Percentiles rank a stretch among this genome's conserved stretches.
Evolutionary conservation across 2,888 invertebrate genomes (phyloP).

Genomic region (Trypoxylon attenuatum): DNA sequence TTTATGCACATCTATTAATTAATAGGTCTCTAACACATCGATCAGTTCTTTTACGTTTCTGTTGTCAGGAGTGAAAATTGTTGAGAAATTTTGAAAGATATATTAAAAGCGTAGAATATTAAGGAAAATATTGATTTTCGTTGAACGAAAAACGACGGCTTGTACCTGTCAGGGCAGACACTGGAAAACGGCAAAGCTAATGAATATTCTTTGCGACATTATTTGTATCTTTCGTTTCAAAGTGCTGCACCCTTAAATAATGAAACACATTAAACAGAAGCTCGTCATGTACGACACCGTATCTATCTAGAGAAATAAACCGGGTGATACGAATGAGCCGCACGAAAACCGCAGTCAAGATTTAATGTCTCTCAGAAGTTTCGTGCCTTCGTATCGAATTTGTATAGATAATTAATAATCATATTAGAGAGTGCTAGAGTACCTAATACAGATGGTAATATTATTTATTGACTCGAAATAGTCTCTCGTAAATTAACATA

Average conservation of each 20-base stretch:
- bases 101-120: constrained; percentile 7
- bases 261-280: neutral
- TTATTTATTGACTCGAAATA: constrained; percentile 31
- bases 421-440: constrained; percentile 14
- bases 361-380: constrained; percentile 32
- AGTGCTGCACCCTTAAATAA: constrained; percentile 8
- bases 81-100: constrained; percentile 2
- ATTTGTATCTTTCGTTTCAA: constrained; percentile 2
- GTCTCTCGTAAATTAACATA: constrained; percentile 12
- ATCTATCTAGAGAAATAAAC: neutral
- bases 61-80: neutral
- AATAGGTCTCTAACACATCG: too few species aligned
- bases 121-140: constrained; percentile 24
- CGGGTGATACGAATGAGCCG: constrained; percentile 27
- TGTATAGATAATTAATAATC: constrained; percentile 28
- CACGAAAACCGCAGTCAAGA: constrained; percentile 26
- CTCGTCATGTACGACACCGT: neutral
- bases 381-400: constrained; percentile 43
- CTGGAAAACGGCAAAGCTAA: neutral
- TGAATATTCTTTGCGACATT: constrained; percentile 10
- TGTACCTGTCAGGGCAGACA: constrained; percentile 9
- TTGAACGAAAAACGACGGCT: constrained; percentile 11
- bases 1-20: too few species aligned
- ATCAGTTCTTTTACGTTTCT: too few species aligned
- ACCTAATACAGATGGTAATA: constrained; percentile 16